A percentile compares a stretch with the other conserved stretches of the same genome.
Evolutionary conservation across 2,888 invertebrate genomes (phyloP).

Genomic region (Habroteleia sp.): DNA sequence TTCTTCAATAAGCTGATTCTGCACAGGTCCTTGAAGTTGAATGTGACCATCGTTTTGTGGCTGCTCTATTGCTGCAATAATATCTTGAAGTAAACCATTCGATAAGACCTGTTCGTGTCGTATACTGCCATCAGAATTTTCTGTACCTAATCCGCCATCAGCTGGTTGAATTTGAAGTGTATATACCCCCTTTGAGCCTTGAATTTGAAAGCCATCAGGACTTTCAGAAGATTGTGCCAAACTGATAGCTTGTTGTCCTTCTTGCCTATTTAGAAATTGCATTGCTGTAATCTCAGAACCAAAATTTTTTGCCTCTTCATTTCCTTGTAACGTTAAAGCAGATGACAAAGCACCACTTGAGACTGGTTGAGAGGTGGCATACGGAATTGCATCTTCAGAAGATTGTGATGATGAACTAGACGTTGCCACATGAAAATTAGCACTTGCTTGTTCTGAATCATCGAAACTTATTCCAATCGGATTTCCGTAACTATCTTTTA

Average conservation of each 20-base stretch:
- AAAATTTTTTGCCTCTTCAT: conserved; percentile 68
- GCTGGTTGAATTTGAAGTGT: conserved; percentile 90
- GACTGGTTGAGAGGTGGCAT: conserved; percentile 50
- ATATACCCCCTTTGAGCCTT: conserved; percentile 85
- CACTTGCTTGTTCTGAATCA: conserved; percentile 53
- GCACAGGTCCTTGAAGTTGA: conserved; percentile 70
- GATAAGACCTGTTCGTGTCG: conserved; percentile 89
- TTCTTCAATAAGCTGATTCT: conserved; percentile 69
- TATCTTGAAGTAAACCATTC: conserved; percentile 89
- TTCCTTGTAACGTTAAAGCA: conserved; percentile 71
- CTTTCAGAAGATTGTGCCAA: conserved; percentile 71
- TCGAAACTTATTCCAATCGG: conserved; percentile 68
- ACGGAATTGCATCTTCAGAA: conserved; percentile 14
- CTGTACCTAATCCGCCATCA: conserved; percentile 82
- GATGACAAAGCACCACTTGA: conserved; percentile 69
- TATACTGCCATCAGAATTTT: conserved; percentile 82
- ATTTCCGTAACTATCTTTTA: conserved; percentile 78
- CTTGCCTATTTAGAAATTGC: conserved; percentile 72
- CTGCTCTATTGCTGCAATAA: conserved; percentile 91
- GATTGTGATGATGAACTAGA: conserved; percentile 55
- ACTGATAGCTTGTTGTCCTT: conserved; percentile 73
- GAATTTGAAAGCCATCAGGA: conserved; percentile 76
- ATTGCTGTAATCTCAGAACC: conserved; percentile 72
- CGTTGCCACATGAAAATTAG: conserved; percentile 40
- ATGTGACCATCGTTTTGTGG: conserved; percentile 79